Evolutionary conservation across 2,113 vertebrate genomes (phyloP).

Genomic region (Sylvilagus bachmani): DNA sequence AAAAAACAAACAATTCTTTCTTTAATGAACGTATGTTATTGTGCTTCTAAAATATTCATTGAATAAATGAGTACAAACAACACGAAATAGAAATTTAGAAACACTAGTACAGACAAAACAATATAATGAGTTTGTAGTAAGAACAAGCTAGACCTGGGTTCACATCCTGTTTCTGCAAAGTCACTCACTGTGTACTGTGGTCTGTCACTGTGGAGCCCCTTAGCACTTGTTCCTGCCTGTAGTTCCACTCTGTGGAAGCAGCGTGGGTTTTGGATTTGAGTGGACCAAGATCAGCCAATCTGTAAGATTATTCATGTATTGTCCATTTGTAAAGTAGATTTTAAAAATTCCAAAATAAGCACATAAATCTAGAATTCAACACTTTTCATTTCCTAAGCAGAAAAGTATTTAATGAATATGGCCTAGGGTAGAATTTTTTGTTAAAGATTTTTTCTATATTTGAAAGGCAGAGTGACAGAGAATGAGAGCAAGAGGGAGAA

Average conservation of each 20-base stretch:
- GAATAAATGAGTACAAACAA: neutral
- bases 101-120: neutral
- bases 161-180: neutral
- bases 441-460: too few species aligned
- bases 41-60: constrained; percentile 12
- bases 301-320: neutral
- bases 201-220: neutral
- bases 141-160: neutral
- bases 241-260: neutral
- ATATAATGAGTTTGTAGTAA: neutral
- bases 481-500: too few species aligned
- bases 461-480: too few species aligned
- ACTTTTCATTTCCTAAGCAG: neutral
- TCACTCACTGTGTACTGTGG: neutral
- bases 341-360: neutral
- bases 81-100: constrained; percentile 6
- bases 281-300: neutral
- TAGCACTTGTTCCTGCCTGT: neutral
- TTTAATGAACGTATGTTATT: constrained; percentile 22
- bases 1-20: constrained; percentile 17
- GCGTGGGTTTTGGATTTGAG: neutral
- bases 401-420: neutral
- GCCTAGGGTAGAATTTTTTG: neutral
- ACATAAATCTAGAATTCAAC: neutral
- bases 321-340: constrained; percentile 23